phyloP scores from a whole-genome alignment of 92 coral and sea anemone genomes.

The Epizoanthus scotinus region DNA sequence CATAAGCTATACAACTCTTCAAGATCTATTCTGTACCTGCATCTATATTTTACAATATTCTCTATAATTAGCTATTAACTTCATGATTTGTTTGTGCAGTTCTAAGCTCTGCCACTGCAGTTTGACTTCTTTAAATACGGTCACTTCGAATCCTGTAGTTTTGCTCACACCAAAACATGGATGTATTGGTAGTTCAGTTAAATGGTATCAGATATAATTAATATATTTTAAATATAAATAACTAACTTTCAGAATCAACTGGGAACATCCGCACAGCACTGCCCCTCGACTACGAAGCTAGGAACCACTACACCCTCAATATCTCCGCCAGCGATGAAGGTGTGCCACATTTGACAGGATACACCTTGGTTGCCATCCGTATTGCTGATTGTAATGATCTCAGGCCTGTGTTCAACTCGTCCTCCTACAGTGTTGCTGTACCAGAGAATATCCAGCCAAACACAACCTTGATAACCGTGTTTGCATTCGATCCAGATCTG shows the following conservation, averaged over 20 bases:
- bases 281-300: conserved; percentile 70
- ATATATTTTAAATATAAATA: too few species aligned
- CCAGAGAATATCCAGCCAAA: conserved; percentile 64
- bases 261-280: conserved; percentile 60
- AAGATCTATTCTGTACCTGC: not conserved
- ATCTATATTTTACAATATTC: not conserved
- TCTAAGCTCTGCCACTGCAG: too few species aligned
- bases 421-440: conserved; percentile 49
- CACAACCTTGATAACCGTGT: conserved; percentile 55
- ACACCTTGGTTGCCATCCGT: conserved; percentile 44
- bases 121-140: too few species aligned
- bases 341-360: conserved; percentile 45
- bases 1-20: too few species aligned
- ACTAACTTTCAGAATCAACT: conserved; percentile 55
- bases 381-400: conserved; percentile 68
- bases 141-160: too few species aligned
- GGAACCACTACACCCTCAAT: conserved; percentile 53
- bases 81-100: too few species aligned
- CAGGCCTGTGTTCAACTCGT: conserved; percentile 60
- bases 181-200: too few species aligned
- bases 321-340: conserved; percentile 71
- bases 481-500: conserved; percentile 46
- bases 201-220: too few species aligned
- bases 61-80: too few species aligned
- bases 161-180: too few species aligned